A percentile compares a stretch with the other conserved stretches of the same genome.
Evolutionary conservation across 2,888 invertebrate species (phyloP).

Genomic region (Nemapogon koenigi): DNA sequence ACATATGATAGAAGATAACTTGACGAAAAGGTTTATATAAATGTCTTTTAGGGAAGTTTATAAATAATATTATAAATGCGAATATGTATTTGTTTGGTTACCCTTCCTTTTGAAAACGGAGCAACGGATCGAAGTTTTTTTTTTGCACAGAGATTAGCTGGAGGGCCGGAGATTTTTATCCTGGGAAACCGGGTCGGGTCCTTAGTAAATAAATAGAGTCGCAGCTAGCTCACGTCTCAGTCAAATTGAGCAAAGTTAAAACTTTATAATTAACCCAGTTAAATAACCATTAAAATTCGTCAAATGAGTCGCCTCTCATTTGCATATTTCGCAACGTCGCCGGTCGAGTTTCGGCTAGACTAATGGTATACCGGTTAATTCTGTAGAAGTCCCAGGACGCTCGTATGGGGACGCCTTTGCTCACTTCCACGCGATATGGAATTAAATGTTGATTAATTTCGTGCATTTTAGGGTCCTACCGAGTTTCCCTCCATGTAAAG

Average conservation of each 20-base stretch:
- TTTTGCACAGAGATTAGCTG: too few species aligned
- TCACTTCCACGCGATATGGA: conserved; percentile 33
- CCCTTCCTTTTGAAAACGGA: too few species aligned
- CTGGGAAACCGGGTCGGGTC: too few species aligned
- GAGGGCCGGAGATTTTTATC: too few species aligned
- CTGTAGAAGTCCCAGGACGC: conserved; percentile 42
- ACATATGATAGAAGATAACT: too few species aligned
- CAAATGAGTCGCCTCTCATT: conserved; percentile 54
- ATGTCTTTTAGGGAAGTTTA: too few species aligned
- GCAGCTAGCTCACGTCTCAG: conserved; percentile 7
- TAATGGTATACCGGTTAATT: conserved; percentile 44
- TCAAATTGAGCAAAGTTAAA: conserved; percentile 18
- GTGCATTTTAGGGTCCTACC: conserved; percentile 35
- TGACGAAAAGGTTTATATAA: too few species aligned
- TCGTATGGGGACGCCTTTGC: conserved; percentile 36
- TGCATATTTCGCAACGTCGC: conserved; percentile 50
- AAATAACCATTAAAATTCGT: conserved; percentile 58
- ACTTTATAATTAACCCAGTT: conserved; percentile 53
- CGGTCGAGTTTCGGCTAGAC: conserved; percentile 35
- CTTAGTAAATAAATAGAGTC: too few species aligned
- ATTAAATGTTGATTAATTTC: conserved; percentile 61
- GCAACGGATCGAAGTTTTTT: too few species aligned
- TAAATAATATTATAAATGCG: too few species aligned
- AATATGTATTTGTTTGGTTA: too few species aligned
- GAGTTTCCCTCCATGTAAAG: conserved; percentile 25